These are phyloP conservation scores for Synanceia verrucosa DNA, from an alignment of 2,797 vertebrate genomes.

Conservation along the genomic window DNA sequence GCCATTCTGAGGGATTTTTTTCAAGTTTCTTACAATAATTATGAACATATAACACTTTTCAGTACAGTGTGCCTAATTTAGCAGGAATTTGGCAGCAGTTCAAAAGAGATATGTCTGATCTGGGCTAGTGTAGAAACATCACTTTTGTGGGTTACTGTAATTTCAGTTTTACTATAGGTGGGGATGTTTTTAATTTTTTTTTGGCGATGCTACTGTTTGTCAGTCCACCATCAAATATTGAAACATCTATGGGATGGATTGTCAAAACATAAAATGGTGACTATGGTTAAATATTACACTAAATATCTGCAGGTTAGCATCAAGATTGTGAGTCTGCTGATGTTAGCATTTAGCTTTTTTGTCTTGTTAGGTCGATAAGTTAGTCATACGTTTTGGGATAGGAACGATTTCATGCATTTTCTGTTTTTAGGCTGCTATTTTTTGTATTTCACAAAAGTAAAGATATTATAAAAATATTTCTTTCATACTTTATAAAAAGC, in stretches of 20 bases:
- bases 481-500: not conserved
- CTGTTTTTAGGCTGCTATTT: not conserved
- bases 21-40: too few species aligned
- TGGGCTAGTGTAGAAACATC: too few species aligned
- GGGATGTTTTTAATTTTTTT: not conserved
- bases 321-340: not conserved
- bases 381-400: not conserved
- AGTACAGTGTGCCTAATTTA: too few species aligned
- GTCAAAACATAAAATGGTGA: not conserved
- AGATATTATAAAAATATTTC: not conserved
- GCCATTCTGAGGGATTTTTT: too few species aligned
- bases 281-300: not conserved
- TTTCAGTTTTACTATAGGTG: not conserved
- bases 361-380: not conserved
- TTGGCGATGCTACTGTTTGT: not conserved
- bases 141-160: not conserved
- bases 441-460: slow-evolving; percentile 9
- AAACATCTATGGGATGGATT: not conserved
- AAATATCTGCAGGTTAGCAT: not conserved
- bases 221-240: not conserved
- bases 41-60: too few species aligned
- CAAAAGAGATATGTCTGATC: too few species aligned
- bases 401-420: not conserved
- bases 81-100: too few species aligned
- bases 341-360: not conserved